Conservation (phyloP, 2,888 invertebrate species). For the Sarcophaga rosellei region DNA sequence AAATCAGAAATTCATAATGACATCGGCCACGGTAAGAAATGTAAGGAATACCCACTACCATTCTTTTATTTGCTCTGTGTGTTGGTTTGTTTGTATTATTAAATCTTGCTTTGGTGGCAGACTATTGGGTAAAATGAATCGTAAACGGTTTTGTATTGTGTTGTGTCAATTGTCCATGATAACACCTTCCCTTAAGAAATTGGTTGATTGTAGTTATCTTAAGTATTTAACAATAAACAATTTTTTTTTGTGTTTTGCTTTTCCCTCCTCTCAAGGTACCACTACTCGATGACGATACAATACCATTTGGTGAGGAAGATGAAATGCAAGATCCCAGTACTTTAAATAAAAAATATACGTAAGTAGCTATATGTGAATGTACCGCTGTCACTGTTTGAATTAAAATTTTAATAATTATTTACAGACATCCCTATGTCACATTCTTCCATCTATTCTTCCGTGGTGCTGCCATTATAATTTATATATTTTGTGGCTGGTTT, state of each 20-base stretch:
- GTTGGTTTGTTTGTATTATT: constrained; percentile 18
- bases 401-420: constrained; percentile 70
- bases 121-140: constrained; percentile 16
- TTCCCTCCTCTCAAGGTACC: constrained; percentile 87
- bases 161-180: constrained; percentile 7
- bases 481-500: constrained; percentile 95
- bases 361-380: constrained; percentile 67
- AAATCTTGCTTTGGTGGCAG: constrained; percentile 50
- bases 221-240: constrained; percentile 26
- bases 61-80: constrained; percentile 69
- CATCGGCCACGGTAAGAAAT: constrained; percentile 82
- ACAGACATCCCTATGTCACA: constrained; percentile 95
- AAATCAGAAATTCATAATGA: constrained; percentile 72
- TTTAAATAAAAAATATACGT: constrained; percentile 79
- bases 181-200: background rate
- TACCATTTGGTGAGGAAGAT: constrained; percentile 93
- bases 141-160: constrained; percentile 8
- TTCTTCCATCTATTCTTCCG: constrained; percentile 96
- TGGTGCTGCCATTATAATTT: constrained; percentile 90
- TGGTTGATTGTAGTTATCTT: background rate
- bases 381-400: background rate
- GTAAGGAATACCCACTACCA: constrained; percentile 74
- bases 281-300: constrained; percentile 91
- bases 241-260: constrained; percentile 36
- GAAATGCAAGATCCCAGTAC: constrained; percentile 80